Evolutionary conservation across 1,140 invertebrate genomes (phyloP), one percentile per base, ranked within the genome.

Genomic region (Plectus sambesii): DNA sequence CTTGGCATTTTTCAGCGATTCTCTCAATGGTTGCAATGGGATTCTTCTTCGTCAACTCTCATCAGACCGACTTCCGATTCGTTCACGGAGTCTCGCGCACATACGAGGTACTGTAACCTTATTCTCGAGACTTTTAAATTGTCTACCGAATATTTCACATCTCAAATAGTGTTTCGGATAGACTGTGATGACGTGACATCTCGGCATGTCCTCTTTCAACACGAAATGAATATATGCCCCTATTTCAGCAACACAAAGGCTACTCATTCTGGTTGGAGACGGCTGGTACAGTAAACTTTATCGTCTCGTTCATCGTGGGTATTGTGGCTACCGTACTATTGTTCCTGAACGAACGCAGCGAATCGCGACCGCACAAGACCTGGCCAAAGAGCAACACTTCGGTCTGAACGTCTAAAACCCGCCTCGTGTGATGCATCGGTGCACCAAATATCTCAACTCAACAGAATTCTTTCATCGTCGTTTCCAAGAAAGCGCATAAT

Each of bases 51-150:
- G 24, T 56, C 22, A 58, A 55, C 37, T 54, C 55, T 1, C 55
- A 56, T 24, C 15, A 30, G 19, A 53, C 38, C 24, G 56, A 57
- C 20, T 37, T 55, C 25, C 49, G 55, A 20, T 56, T 58, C 30
- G 55, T 56, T 37, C 55, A 58, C 30, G 55, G 55, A 4, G 55
- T 56, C 26, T 58, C 55, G 12, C 45, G 42, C 27, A 56, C 55
- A 17, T 58, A 56, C 33, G 55, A 56, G 39, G 52, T 54, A 49
- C 12, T 29, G 12, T 4, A 29, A 41, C 5, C 17, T 40, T n/a
- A 29, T 9, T 48, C 19, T 5, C 27, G n/a, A 5, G 23, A 15
- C 17, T 23, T 3, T 24, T 20, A 19, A 42, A 40, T 12, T n/a
- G n/a, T n/a, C n/a, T n/a, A n/a, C n/a, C n/a, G n/a, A n/a, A n/a